These are phyloP conservation scores for Chromis chromis DNA, from an alignment of 2,797 vertebrate genomes.

Conservation along the genomic window DNA sequence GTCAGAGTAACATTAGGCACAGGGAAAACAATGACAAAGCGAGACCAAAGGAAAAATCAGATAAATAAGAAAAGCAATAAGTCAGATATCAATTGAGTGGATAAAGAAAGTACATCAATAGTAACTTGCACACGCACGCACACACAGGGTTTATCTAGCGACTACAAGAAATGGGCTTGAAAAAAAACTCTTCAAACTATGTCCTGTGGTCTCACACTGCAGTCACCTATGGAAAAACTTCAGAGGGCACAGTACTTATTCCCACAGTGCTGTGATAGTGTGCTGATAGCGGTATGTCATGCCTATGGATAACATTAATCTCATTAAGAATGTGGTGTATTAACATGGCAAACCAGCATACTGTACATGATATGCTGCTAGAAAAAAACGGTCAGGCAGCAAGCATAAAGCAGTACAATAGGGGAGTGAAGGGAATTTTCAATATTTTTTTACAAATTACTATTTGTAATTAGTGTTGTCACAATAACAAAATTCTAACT, in stretches of 20 bases:
- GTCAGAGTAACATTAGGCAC: conserved; percentile 75
- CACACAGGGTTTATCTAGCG: conserved; percentile 18
- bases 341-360: not conserved
- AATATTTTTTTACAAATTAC: too few species aligned
- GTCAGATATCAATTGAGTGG: conserved; percentile 62
- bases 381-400: not conserved
- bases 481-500: too few species aligned
- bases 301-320: conserved; percentile 25
- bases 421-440: too few species aligned
- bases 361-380: not conserved
- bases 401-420: not conserved
- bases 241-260: conserved; percentile 13
- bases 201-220: conserved; percentile 12
- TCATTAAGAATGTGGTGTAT: conserved; percentile 13
- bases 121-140: conserved; percentile 21
- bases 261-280: conserved; percentile 2
- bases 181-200: conserved; percentile 29
- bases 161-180: conserved; percentile 20
- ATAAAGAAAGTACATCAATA: conserved; percentile 54
- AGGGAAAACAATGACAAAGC: conserved; percentile 69
- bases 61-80: conserved; percentile 72
- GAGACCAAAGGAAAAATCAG: conserved; percentile 52
- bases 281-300: conserved; percentile 21
- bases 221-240: conserved; percentile 8
- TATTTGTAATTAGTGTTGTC: too few species aligned